Percentiles rank a stretch among this genome's conserved stretches.
phyloP scores from a whole-genome alignment of 2,888 invertebrate species.

The Papilio gigon region DNA sequence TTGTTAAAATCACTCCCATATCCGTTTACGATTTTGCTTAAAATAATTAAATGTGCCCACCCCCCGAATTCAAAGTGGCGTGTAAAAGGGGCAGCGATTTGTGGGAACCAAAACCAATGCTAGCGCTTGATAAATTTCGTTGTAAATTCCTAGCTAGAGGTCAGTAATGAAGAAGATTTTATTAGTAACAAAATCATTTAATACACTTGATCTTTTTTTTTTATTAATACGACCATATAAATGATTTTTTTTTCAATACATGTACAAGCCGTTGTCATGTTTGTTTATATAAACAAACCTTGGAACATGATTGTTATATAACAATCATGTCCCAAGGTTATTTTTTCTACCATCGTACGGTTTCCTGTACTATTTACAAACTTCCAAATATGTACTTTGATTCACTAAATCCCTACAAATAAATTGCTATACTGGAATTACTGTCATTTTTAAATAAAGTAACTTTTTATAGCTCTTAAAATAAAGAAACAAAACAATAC shows the following conservation, averaged over 20 bases:
- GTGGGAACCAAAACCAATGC: conserved; percentile 66
- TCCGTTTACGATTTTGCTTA: conserved; percentile 71
- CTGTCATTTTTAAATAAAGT: too few species aligned
- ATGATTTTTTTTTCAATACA: conserved; percentile 1
- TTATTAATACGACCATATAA: neutral
- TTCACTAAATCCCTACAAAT: conserved; percentile 5
- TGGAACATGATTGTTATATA: conserved; percentile 36
- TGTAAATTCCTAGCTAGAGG: conserved; percentile 49
- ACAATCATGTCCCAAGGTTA: conserved; percentile 42
- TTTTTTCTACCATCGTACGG: conserved; percentile 44
- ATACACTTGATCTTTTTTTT: neutral
- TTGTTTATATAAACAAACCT: conserved; percentile 43
- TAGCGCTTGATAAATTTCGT: conserved; percentile 47
- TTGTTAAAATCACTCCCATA: conserved; percentile 70
- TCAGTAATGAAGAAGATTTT: neutral
- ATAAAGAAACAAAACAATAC: neutral
- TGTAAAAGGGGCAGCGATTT: conserved; percentile 68
- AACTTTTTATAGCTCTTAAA: neutral
- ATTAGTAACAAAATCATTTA: neutral
- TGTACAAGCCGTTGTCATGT: conserved; percentile 21
- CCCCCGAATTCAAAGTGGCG: conserved; percentile 57
- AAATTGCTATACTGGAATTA: neutral
- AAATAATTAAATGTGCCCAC: conserved; percentile 71
- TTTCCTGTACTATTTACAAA: conserved; percentile 33
- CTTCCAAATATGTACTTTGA: too few species aligned